Percentiles rank a stretch among this genome's conserved stretches.
Conservation (phyloP, 2,888 invertebrate species). For the Rhaphigaster nebulosa region DNA sequence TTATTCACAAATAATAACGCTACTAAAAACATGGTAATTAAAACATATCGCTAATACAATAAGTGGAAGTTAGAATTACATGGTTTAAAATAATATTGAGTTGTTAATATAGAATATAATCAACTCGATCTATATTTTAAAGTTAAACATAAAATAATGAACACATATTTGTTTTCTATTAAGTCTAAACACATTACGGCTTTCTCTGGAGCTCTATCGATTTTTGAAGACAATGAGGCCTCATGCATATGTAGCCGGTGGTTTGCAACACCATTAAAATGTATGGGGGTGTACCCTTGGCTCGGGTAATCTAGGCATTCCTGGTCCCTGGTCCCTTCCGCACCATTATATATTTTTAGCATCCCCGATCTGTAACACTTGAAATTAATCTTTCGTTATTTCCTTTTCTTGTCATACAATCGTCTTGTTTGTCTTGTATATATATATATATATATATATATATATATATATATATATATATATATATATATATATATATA, state of each 20-base stretch:
- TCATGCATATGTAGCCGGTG: conserved; percentile 37
- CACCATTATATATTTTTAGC: neutral
- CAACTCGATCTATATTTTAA: too few relatives aligned
- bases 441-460: too few relatives aligned
- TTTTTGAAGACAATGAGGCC: conserved; percentile 36
- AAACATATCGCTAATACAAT: too few relatives aligned
- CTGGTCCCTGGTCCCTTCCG: neutral
- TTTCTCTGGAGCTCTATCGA: neutral
- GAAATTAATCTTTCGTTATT: neutral
- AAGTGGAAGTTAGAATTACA: too few relatives aligned
- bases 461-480: too few relatives aligned
- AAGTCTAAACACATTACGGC: neutral
- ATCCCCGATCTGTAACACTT: neutral
- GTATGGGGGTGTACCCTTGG: neutral
- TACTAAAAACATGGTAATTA: too few relatives aligned
- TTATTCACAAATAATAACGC: too few relatives aligned
- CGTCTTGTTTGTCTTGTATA: too few relatives aligned
- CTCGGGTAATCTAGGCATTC: neutral
- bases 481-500: too few relatives aligned
- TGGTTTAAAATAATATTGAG: too few relatives aligned
- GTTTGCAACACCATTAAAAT: neutral
- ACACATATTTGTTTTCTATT: neutral
- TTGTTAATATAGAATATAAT: too few relatives aligned
- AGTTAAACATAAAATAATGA: neutral
- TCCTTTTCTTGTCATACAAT: neutral